Base-by-base conservation (phyloP, 2,888 invertebrate genomes). In the Macrosoma leucophasiata region DNA sequence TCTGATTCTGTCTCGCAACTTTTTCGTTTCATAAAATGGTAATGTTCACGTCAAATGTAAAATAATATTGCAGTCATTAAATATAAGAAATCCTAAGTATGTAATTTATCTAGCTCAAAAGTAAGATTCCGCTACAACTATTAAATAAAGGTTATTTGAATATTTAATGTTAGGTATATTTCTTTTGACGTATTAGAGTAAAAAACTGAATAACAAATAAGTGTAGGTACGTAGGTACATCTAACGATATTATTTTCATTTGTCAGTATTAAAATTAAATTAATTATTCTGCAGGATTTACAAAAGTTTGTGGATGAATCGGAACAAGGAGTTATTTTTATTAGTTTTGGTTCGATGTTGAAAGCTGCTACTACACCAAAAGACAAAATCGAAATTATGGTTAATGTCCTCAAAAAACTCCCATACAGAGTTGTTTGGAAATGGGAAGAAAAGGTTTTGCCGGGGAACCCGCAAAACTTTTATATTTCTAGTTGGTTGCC, bases 301-400 rank as follows among this genome's bases (percentile, higher is more conserved):
- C 77, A 86, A 30, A 74, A 84, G 33, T 91, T 90, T 57, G 85
- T 93, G 19, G 88, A 88, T 43, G 86, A 87, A 33, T 87, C 91
- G 0, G 56, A 81, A 8, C 75, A 90, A 22, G 92, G 92, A 1
- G 89, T 92, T 2, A 85, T 94, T 41, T 90, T 88, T 55, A 89
- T 94, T 46, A 92, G 90, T 60, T 87, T 93, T 66, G 94, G 94
- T 4, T 92, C 93, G 0, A 88, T 92, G 87, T 72, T 93, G 33
- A 89, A 86, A 53, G 79, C 88, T 1, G 79, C 88, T 1, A 86
- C 88, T 1, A 85, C 91, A 45, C 86, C 90, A 0, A 65, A 67
- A 29, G 79, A 88, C 1, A 90, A 88, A 49, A 55, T 89, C 25
- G 56, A 81, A 3, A 81, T 76, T n/a, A 88, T 94, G 35, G 44